Percentiles rank a stretch among this genome's conserved stretches.
These are phyloP conservation scores for Microtus ochrogaster DNA, from an alignment of 2,113 vertebrate species.

Conservation along the genomic window DNA sequence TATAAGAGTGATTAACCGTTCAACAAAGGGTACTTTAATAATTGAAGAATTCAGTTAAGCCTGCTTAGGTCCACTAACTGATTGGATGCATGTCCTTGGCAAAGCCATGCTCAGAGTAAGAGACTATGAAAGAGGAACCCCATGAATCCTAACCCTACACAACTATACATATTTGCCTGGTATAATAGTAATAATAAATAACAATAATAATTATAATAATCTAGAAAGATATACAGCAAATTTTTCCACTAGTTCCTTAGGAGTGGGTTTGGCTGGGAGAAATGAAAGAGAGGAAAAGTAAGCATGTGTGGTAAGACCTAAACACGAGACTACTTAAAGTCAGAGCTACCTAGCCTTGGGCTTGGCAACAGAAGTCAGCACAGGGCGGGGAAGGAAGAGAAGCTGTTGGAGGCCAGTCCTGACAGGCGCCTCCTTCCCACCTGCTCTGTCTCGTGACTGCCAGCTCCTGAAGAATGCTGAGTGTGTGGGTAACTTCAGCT, in stretches of 20 bases:
- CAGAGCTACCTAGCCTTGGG: neutral
- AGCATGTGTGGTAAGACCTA: neutral
- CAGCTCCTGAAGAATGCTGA: neutral
- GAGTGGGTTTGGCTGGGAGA: neutral
- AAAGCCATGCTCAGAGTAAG: conserved; percentile 24
- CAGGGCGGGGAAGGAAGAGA: neutral
- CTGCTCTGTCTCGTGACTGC: neutral
- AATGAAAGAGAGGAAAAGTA: neutral
- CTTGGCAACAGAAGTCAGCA: neutral
- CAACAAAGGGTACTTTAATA: conserved; percentile 43
- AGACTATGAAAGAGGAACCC: neutral
- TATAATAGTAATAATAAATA: conserved; percentile 3
- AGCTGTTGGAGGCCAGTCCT: neutral
- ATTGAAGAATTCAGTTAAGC: conserved; percentile 35
- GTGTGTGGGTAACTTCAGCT: neutral
- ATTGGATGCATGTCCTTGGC: neutral
- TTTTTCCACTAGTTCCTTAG: neutral
- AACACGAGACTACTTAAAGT: neutral
- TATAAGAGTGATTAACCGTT: conserved; percentile 25
- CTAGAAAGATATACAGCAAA: neutral
- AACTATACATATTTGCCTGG: neutral
- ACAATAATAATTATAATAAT: neutral
- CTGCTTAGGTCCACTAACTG: conserved; percentile 6
- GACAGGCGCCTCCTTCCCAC: neutral
- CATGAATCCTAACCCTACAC: neutral